These are phyloP conservation scores for Aphodius granarius DNA, from an alignment of 2,888 invertebrate genomes.

Conservation along the genomic window DNA sequence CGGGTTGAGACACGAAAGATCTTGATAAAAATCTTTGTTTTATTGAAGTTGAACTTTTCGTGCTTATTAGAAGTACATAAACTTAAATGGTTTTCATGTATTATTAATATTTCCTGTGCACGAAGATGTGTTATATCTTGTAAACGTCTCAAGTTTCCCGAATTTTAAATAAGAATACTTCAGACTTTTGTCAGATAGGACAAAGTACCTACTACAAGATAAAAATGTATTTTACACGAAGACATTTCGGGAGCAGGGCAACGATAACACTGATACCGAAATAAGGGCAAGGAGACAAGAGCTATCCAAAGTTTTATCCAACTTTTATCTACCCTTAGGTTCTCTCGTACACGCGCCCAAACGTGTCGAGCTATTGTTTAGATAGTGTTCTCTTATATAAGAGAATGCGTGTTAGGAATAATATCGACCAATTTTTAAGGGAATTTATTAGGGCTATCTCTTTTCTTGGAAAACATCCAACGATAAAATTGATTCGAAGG, in stretches of 20 bases:
- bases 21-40: no score
- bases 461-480: background rate
- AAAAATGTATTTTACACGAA: background rate
- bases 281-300: conserved; percentile 14
- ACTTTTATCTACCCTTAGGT: conserved; percentile 1
- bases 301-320: conserved; percentile 3
- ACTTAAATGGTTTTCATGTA: no score
- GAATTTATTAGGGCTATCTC: background rate
- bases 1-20: no score
- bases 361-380: background rate
- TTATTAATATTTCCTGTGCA: no score
- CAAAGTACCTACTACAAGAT: background rate
- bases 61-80: no score
- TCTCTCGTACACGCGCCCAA: background rate
- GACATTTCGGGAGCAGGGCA: background rate
- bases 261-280: conserved; percentile 12
- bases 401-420: background rate
- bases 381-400: background rate
- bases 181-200: background rate
- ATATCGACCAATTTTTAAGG: background rate
- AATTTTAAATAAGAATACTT: background rate
- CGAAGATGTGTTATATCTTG: background rate
- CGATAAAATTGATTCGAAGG: background rate
- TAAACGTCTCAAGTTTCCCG: no score
- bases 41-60: no score